Base-by-base conservation (phyloP, 1,140 invertebrate genomes). In the Cardiocondyla obscurior region DNA sequence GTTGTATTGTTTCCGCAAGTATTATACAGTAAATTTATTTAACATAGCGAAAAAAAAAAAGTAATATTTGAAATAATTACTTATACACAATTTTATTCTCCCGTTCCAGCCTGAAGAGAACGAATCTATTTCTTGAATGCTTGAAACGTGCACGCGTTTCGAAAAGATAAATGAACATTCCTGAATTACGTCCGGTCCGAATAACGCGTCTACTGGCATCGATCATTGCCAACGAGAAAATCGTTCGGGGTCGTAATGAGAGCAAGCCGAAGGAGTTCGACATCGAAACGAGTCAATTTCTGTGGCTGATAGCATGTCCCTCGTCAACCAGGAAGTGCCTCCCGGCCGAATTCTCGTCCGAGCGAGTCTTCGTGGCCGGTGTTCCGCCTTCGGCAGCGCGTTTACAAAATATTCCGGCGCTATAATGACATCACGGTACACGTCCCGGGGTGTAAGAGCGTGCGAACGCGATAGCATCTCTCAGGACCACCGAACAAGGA, bases 381-480 rank as follows among this genome's bases (percentile, higher is more conserved):
- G 39, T 51, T 58, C 49, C 76, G 49, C 77, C 73, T 69, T 28
- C 42, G 36, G 57, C 57, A 76, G 46, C 69, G n/a, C 82, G 55
- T 88, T 88, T 85, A 88, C 64, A 81, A 64, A 85, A 88, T 88
- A 69, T 79, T 53, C 44, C 81, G 39, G 33, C 55, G 36, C 73
- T 89, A 88, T 84, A 90, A 89, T 89, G 89, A 89, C 89, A 89
- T 90, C 88, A 82, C 64, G 70, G 77, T 73, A 85, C 49, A 74
- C 64, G 46, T 88, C 65, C 57, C 57, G 53, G 55, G 82, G 77
- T 84, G 73, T 77, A 81, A 87, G 81, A 86, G 84, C 90, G 90
- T 90, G 89, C 86, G 85, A 91, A 90, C 81, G 83, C 64, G 90
- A 91, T 91, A 90, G 77, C 76, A 91, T 90, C 89, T 86, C 57